Percentiles rank a stretch among this genome's conserved stretches.
phyloP scores from a whole-genome alignment of 2,113 vertebrate species.

The Poeciliopsis prolifica region DNA sequence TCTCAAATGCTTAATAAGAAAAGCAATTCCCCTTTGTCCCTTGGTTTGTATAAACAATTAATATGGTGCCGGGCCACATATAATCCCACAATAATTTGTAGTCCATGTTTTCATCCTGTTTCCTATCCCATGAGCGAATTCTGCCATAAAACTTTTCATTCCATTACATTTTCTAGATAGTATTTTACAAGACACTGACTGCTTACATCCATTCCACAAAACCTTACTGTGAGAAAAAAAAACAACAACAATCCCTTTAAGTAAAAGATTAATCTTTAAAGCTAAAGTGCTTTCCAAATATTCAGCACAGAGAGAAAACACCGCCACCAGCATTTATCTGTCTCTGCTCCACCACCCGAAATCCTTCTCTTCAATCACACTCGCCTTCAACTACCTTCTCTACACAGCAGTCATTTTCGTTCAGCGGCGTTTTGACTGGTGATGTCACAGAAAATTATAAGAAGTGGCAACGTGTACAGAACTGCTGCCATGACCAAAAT shows the following conservation, averaged over 20 bases:
- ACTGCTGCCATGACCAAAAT: slow-evolving; percentile 52
- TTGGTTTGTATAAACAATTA: neutral
- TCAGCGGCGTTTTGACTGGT: slow-evolving; percentile 47
- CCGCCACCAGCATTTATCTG: slow-evolving; percentile 65
- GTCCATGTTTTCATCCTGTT: neutral
- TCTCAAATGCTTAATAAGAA: neutral
- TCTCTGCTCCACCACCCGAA: slow-evolving; percentile 48
- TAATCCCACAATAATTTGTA: neutral
- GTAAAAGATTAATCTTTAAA: slow-evolving; percentile 15
- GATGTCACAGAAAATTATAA: slow-evolving; percentile 69
- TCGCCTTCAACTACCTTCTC: neutral
- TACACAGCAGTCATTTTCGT: slow-evolving; percentile 38
- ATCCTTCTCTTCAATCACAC: slow-evolving; percentile 13
- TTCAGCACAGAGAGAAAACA: slow-evolving; percentile 28
- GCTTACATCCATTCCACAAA: neutral
- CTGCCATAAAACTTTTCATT: neutral
- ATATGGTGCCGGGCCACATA: neutral
- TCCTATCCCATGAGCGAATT: neutral
- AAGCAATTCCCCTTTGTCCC: neutral
- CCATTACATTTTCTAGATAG: neutral
- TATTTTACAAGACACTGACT: neutral
- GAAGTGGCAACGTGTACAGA: slow-evolving; percentile 44
- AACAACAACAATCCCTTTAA: neutral
- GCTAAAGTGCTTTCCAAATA: slow-evolving; percentile 3
- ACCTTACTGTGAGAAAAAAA: neutral